Evolutionary conservation across 1,140 invertebrate genomes (phyloP).

Genomic region (Yoshiicerus persimilis): DNA sequence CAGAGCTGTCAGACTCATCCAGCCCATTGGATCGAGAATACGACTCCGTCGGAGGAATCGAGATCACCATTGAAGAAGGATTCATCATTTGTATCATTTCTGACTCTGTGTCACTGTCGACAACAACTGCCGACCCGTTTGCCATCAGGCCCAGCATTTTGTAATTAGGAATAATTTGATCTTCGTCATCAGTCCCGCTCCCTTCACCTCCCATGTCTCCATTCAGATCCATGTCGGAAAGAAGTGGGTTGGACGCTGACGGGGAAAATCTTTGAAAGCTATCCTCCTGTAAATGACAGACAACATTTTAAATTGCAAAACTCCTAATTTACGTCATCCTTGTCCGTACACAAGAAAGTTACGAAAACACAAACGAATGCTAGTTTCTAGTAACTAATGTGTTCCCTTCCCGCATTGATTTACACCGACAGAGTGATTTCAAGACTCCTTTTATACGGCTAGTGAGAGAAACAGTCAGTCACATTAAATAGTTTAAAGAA

Average conservation of each 20-base stretch:
- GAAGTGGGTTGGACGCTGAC: conserved; percentile 29
- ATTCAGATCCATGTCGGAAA: conserved; percentile 7
- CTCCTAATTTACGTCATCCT: not conserved
- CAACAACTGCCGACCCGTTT: not conserved
- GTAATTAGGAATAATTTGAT: not conserved
- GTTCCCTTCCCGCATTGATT: not conserved
- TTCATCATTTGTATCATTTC: conserved; percentile 1
- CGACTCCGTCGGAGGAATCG: not conserved
- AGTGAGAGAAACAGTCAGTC: not conserved
- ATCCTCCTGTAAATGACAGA: conserved; percentile 10
- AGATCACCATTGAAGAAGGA: not conserved
- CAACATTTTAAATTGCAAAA: not conserved
- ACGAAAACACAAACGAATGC: not conserved
- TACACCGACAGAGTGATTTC: not conserved
- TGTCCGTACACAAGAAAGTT: not conserved
- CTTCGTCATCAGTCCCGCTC: conserved; percentile 12
- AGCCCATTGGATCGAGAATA: not conserved
- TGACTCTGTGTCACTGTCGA: not conserved
- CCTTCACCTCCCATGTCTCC: not conserved
- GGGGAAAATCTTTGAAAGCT: conserved; percentile 26
- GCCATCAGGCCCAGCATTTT: conserved; percentile 26
- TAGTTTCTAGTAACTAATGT: not conserved
- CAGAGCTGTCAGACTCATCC: not conserved
- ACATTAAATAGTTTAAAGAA: not conserved
- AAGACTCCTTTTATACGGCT: not conserved